Evolutionary conservation across 2,113 vertebrate species (phyloP).

Genomic region (Hirundichthys speculiger): DNA sequence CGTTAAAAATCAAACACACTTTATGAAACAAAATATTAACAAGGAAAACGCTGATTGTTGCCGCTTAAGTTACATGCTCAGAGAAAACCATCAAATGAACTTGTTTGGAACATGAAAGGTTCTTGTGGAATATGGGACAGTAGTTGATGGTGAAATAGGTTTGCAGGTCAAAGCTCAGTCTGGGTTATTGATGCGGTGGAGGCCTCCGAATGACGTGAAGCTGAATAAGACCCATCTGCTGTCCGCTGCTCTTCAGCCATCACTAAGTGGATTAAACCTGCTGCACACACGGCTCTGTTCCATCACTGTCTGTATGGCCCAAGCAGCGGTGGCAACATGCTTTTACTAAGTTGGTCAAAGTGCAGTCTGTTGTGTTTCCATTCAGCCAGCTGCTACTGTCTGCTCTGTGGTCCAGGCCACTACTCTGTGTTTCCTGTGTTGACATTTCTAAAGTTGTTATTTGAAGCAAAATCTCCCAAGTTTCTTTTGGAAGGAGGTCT

Average conservation of each 20-base stretch:
- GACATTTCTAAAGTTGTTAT: too few species aligned
- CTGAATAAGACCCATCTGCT: slow-evolving; percentile 67
- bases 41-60: not conserved
- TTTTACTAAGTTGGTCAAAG: slow-evolving; percentile 12
- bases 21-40: not conserved
- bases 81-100: not conserved
- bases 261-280: slow-evolving; percentile 69
- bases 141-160: slow-evolving; percentile 43
- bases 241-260: slow-evolving; percentile 34
- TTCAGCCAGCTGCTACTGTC: slow-evolving; percentile 49
- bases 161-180: slow-evolving; percentile 58
- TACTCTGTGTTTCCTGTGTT: too few species aligned
- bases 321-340: slow-evolving; percentile 11
- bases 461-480: too few species aligned
- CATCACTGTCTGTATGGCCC: not conserved
- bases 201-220: slow-evolving; percentile 52
- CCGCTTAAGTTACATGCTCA: not conserved
- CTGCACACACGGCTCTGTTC: slow-evolving; percentile 8
- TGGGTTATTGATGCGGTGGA: slow-evolving; percentile 40
- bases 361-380: slow-evolving; percentile 46
- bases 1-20: not conserved
- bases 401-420: not conserved
- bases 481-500: too few species aligned
- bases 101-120: not conserved
- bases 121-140: slow-evolving; percentile 6